phyloP scores from a whole-genome alignment of 2,113 vertebrate species.

The Rhinichthys klamathensis region DNA sequence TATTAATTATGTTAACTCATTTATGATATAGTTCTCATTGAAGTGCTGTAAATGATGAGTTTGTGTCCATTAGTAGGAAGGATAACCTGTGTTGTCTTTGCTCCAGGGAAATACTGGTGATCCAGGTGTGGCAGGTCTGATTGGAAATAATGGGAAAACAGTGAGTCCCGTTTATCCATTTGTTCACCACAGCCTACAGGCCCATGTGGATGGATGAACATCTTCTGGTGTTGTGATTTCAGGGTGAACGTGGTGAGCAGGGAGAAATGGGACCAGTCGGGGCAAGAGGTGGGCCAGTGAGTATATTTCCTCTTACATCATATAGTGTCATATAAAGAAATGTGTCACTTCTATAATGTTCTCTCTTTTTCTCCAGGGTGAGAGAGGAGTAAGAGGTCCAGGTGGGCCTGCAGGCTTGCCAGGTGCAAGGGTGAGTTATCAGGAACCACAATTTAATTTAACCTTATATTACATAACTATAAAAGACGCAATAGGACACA shows the following conservation, averaged over 20 bases:
- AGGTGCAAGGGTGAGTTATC: conserved; percentile 85
- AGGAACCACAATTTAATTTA: background rate
- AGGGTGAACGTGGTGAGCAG: conserved; percentile 90
- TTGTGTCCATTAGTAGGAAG: conserved; percentile 2
- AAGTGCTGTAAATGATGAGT: too few species aligned
- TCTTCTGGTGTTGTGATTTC: conserved; percentile 46
- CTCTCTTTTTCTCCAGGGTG: conserved; percentile 77
- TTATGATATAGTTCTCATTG: too few species aligned
- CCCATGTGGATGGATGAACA: background rate
- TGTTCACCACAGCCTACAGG: background rate
- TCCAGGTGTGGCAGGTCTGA: conserved; percentile 82
- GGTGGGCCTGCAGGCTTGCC: conserved; percentile 80
- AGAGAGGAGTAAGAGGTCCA: conserved; percentile 82
- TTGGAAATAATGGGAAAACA: conserved; percentile 92
- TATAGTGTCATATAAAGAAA: conserved; percentile 14
- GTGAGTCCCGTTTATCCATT: conserved; percentile 70
- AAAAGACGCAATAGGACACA: background rate
- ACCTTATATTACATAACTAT: background rate
- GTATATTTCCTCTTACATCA: conserved; percentile 63
- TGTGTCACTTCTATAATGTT: background rate
- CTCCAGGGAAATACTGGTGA: conserved; percentile 82
- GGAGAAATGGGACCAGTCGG: conserved; percentile 88
- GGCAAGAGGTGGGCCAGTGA: conserved; percentile 87
- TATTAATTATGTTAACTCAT: too few species aligned
- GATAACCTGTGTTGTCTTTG: conserved; percentile 11